Conservation (phyloP, 2,797 vertebrate species). For the Cuculus canorus region DNA sequence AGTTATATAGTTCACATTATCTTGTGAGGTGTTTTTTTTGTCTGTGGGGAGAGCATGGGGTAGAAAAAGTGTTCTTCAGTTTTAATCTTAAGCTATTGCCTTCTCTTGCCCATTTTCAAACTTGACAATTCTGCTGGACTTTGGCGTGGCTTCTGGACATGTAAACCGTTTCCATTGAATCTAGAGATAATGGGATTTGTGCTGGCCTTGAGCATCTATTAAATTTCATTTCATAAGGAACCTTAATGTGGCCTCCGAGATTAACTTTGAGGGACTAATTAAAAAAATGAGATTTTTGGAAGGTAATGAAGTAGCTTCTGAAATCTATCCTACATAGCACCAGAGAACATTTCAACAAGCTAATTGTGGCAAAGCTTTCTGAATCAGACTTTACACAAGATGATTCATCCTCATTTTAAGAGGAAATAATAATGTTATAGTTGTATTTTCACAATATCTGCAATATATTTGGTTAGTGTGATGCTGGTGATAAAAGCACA, state of each 20-base stretch:
- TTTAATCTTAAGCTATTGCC: not conserved
- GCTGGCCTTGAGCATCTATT: not conserved
- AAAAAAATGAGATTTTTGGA: not conserved
- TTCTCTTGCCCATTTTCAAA: not conserved
- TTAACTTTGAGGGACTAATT: not conserved
- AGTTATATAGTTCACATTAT: not conserved
- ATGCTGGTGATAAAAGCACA: not conserved
- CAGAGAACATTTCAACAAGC: not conserved
- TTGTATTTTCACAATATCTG: not conserved
- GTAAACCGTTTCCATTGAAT: not conserved
- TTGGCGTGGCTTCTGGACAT: not conserved
- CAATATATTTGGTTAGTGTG: not conserved
- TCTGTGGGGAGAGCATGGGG: fast-evolving
- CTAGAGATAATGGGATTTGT: not conserved
- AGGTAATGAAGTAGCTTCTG: not conserved
- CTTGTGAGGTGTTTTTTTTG: not conserved
- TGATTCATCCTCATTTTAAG: not conserved
- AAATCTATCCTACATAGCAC: not conserved
- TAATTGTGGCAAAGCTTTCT: not conserved
- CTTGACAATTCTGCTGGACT: not conserved
- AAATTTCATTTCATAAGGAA: not conserved
- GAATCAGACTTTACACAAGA: not conserved
- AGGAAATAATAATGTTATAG: not conserved
- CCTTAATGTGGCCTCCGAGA: not conserved
- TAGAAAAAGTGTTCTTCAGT: not conserved